phyloP scores from a whole-genome alignment of 2,113 vertebrate genomes.

The Cottus gobio region DNA sequence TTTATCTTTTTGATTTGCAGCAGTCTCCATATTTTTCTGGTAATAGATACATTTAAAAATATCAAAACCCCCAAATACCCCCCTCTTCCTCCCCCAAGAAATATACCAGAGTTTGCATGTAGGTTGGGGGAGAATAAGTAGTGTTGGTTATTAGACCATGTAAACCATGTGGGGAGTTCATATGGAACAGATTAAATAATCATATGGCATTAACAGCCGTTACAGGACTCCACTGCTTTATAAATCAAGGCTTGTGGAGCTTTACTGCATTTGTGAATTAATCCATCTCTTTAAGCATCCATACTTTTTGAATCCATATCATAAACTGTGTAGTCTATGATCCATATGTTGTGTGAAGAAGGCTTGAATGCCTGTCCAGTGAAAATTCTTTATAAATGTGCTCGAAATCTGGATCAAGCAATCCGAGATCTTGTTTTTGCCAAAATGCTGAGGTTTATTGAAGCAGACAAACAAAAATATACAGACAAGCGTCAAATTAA shows the following conservation, averaged over 20 bases:
- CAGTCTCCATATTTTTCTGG: not conserved
- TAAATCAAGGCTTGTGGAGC: not conserved
- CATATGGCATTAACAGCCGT: not conserved
- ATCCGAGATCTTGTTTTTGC: not conserved
- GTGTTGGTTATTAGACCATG: not conserved
- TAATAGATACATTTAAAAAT: not conserved
- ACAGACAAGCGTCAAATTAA: not conserved
- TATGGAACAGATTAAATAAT: conserved; percentile 5
- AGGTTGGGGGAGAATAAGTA: not conserved
- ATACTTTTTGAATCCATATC: not conserved
- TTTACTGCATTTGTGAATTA: not conserved
- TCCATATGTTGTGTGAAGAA: not conserved
- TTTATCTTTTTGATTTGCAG: not conserved
- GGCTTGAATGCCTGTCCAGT: not conserved
- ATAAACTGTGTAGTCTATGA: not conserved
- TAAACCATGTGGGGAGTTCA: not conserved
- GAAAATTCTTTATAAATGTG: not conserved
- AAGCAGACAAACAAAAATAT: not conserved
- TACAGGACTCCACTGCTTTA: not conserved
- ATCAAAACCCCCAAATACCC: not conserved
- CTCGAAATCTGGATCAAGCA: not conserved
- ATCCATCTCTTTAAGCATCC: not conserved
- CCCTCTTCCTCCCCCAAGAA: not conserved
- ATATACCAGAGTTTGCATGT: not conserved
- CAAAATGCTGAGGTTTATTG: not conserved